Evolutionary conservation across 2,888 invertebrate genomes (phyloP).

Genomic region (Polydrusus tereticollis): DNA sequence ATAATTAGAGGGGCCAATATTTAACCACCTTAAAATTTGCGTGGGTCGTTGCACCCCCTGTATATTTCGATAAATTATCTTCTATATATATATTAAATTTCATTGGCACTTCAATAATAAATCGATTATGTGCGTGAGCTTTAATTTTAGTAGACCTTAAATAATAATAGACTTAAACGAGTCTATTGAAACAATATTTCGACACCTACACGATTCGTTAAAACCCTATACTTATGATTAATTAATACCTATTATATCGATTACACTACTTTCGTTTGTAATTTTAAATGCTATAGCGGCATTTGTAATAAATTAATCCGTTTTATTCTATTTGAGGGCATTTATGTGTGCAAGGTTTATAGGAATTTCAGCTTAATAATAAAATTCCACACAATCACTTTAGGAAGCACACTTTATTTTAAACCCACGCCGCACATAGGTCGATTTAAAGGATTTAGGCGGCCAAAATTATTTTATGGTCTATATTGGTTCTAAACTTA

Average conservation of each 20-base stretch:
- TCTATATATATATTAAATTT: not conserved
- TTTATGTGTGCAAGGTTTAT: not conserved
- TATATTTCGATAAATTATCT: not conserved
- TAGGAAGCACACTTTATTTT: too few species aligned
- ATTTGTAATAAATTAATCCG: not conserved
- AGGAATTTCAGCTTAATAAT: not conserved
- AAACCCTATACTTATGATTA: not conserved
- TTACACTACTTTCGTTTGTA: not conserved
- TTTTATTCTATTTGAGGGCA: too few species aligned
- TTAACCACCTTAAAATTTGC: too few species aligned
- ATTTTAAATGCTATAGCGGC: not conserved
- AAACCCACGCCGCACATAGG: too few species aligned
- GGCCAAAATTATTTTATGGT: too few species aligned
- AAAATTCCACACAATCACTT: not conserved
- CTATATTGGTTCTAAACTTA: too few species aligned
- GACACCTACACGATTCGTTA: conserved; percentile 6
- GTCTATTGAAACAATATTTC: conserved; percentile 21
- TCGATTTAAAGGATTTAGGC: too few species aligned
- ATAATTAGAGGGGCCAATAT: too few species aligned
- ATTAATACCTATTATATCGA: not conserved
- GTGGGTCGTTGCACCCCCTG: too few species aligned
- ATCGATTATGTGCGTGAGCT: not conserved
- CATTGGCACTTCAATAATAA: not conserved
- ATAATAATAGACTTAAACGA: conserved; percentile 13
- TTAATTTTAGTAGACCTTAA: not conserved